Base-by-base conservation (phyloP, 1,140 invertebrate genomes). In the Polypedilum vanderplanki region DNA sequence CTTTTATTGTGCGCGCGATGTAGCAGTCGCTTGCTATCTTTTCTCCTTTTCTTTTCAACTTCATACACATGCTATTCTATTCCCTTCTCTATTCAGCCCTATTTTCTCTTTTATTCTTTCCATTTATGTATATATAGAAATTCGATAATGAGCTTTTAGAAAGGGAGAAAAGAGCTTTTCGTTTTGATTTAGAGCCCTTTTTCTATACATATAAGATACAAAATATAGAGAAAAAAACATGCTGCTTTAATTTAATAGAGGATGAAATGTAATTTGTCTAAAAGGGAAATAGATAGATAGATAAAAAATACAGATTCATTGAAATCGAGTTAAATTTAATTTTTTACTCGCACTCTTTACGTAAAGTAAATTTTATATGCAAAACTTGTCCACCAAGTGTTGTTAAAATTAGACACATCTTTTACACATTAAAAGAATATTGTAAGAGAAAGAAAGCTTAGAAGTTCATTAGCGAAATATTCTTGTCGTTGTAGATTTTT, bases 121-220 rank as follows among this genome's bases (percentile, higher is more conserved):
- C 10, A 12, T 57, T 57, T 57, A 57, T 57, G 4, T 57, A 12
- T 57, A 57, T n/a, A 46, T 8, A 57, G n/a, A 57, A 57, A 57
- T 57, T 57, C 46, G 46, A 57, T 57, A 57, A 57, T 57, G 46
- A 57, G 46, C 46, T 57, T 57, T 57, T 15, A 15, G 12, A n/a
- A 57, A 33, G 24, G 5, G 24, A 33, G 24, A 3, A 33, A 33
- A 33, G 24, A 57, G 46, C 46, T 57, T 57, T 57, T 57, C 46
- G 46, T 57, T 57, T 57, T 57, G 46, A 57, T 57, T 57, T 57
- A 57, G 46, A 57, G 46, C 46, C 46, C 46, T 57, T 57, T 57
- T 15, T 15, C 46, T 15, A n/a, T 57, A 57, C 46, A 15, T 57
- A n/a, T 15, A 4, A n/a, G 46, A 12, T 33, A 33, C 24, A n/a